Percentiles rank a stretch among this genome's conserved stretches.
phyloP scores from a whole-genome alignment of 1,140 invertebrate genomes.

The Phocides pigmalion region DNA sequence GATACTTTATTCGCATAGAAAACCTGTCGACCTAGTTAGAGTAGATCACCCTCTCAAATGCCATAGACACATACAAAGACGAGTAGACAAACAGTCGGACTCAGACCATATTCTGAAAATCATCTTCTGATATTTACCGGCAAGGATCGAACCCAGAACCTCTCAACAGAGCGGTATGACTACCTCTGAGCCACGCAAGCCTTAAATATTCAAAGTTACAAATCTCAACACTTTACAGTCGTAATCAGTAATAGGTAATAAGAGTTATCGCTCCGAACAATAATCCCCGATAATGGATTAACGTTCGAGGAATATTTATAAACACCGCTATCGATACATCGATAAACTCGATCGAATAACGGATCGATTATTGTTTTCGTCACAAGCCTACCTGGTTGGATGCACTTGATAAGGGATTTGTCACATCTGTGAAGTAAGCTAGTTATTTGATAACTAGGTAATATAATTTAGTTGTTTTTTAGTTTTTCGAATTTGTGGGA shows the following conservation, averaged over 20 bases:
- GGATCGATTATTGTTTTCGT: constrained; percentile 31
- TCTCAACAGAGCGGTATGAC: no score
- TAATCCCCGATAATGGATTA: constrained; percentile 82
- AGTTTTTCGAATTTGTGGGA: background rate
- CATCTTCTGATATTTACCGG: no score
- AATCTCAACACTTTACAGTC: no score
- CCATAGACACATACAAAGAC: no score
- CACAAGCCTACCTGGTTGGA: background rate
- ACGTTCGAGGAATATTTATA: constrained; percentile 70
- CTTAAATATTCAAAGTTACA: no score
- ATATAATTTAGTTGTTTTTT: background rate
- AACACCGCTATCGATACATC: constrained; percentile 70
- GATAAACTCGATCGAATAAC: constrained; percentile 43
- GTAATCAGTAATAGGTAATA: constrained; percentile 51
- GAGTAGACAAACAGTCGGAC: no score
- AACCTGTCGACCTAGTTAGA: no score
- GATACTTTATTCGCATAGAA: no score
- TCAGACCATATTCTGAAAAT: no score
- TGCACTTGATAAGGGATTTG: constrained; percentile 30
- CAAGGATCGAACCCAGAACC: no score
- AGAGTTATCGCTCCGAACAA: constrained; percentile 66
- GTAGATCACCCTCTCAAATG: no score
- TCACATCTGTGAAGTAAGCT: constrained; percentile 14
- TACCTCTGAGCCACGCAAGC: no score
- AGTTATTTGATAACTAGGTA: background rate